Evolutionary conservation across 2,113 vertebrate species (phyloP), one percentile per base, ranked within the genome.

Genomic region (Serinus canaria): DNA sequence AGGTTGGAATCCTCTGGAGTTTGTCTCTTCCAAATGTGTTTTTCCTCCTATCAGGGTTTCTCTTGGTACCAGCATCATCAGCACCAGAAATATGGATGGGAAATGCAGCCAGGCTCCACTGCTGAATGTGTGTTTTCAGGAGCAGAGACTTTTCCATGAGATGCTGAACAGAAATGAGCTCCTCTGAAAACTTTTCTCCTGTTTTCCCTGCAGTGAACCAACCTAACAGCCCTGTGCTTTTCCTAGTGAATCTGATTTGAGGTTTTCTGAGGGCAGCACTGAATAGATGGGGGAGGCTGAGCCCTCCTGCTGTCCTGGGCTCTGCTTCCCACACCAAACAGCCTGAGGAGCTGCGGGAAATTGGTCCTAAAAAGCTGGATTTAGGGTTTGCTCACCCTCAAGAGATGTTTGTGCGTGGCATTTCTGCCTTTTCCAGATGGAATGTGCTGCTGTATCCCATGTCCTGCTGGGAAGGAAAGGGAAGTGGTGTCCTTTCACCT

Each of bases 371-470:
- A 27, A 10, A 64, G 22, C 19, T 6, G 30, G 21, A 8, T 39
- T 72, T 72, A 58, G 53, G 41, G 28, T 46, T 76, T 60, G 8
- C 10, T 72, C 35, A 27, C 10, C 31, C 41, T 20, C 4, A 14
- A 39, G 31, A 47, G 41, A 22, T 24, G 10, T 27, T 50, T 33
- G 37, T 18, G 52, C 6, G 0, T 2, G 2, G 35, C 3, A 0
- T 56, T 82, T 39, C 69, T 89, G 37, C 19, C 23, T 83, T n/a
- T 1, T n/a, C 35, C 25, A 3, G 22, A 1, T 4, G 13, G 64
- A 52, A 30, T 0, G 7, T 28, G 56, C 55, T 2, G 2, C 30
- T 25, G 0, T 1, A 8, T 13, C 49, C 39, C 18, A 1, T 2
- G 16, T 35, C 37, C 43, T 14, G 11, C 0, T 24, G 62, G 75